phyloP scores from a whole-genome alignment of 2,113 vertebrate genomes.

The Oncorhynchus kisutch region DNA sequence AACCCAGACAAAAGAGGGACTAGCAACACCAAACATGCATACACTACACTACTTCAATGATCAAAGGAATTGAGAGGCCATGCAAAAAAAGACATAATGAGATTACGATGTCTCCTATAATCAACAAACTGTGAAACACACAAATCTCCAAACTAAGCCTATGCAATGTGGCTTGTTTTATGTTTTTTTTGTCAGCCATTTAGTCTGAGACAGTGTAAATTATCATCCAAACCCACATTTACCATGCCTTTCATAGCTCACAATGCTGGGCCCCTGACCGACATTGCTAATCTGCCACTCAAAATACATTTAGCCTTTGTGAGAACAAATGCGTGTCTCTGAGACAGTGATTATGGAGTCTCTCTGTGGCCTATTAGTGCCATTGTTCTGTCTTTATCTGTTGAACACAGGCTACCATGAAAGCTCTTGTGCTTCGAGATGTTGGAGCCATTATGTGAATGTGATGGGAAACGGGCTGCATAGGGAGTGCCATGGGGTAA shows the following conservation, averaged over 20 bases:
- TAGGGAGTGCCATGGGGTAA: constrained; percentile 57
- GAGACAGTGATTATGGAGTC: constrained; percentile 63
- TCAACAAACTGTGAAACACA: constrained; percentile 63
- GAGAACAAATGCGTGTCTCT: constrained; percentile 72
- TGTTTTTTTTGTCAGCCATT: constrained; percentile 39
- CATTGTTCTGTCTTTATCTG: constrained; percentile 81
- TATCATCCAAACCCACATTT: constrained; percentile 79
- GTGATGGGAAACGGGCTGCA: constrained; percentile 52
- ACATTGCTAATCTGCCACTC: constrained; percentile 70
- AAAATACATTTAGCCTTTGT: constrained; percentile 76
- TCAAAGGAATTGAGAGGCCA: constrained; percentile 49
- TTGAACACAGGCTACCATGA: constrained; percentile 69
- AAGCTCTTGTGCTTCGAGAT: constrained; percentile 56
- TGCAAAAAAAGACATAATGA: constrained; percentile 62
- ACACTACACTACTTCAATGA: constrained; percentile 57
- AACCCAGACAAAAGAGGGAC: constrained; percentile 58
- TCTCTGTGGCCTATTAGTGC: constrained; percentile 75
- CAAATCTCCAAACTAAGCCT: constrained; percentile 47
- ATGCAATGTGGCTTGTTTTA: constrained; percentile 11
- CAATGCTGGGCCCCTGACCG: constrained; percentile 69
- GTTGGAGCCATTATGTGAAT: constrained; percentile 44
- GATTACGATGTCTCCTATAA: constrained; percentile 62
- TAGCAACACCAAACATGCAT: constrained; percentile 36
- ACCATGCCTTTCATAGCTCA: constrained; percentile 65
- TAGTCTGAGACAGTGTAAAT: constrained; percentile 70